A percentile compares a stretch with the other conserved stretches of the same genome.
These are phyloP conservation scores for Semibalanus balanoides DNA, from an alignment of 1,140 invertebrate genomes.

Conservation along the genomic window DNA sequence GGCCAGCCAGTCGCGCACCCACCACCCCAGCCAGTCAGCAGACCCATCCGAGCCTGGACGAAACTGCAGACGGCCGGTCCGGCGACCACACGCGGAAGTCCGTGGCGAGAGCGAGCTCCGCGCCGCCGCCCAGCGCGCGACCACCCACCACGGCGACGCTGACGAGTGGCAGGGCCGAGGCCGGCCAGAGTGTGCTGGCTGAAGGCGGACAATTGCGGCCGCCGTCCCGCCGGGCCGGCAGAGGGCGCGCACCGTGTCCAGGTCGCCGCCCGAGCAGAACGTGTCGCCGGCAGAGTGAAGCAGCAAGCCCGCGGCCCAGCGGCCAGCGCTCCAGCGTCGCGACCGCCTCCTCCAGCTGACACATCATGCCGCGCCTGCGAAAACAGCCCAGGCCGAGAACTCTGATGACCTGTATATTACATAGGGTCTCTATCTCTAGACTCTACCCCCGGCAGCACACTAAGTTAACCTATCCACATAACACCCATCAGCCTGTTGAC, in stretches of 20 bases:
- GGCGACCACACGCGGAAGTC: slow-evolving; percentile 39
- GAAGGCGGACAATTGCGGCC: slow-evolving; percentile 33
- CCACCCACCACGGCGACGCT: slow-evolving; percentile 40
- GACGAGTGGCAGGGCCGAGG: slow-evolving; percentile 35
- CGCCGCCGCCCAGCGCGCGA: slow-evolving; percentile 42
- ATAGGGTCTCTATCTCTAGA: too few species aligned
- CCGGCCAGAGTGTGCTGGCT: slow-evolving; percentile 37
- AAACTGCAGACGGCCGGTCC: slow-evolving; percentile 35
- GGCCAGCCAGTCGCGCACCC: slow-evolving; percentile 31
- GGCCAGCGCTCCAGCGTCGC: slow-evolving; percentile 34
- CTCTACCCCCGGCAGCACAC: too few species aligned
- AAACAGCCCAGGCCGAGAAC: too few species aligned
- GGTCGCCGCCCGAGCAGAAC: slow-evolving; percentile 46
- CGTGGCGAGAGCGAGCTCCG: slow-evolving; percentile 40
- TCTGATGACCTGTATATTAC: too few species aligned
- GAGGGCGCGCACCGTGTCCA: slow-evolving; percentile 34
- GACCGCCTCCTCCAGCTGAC: slow-evolving; percentile 35
- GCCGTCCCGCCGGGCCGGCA: slow-evolving; percentile 29
- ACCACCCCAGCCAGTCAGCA: slow-evolving; percentile 43
- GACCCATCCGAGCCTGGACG: slow-evolving; percentile 43
- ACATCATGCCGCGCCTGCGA: slow-evolving; percentile 48
- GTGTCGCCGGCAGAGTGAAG: slow-evolving; percentile 33
- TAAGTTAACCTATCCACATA: too few species aligned
- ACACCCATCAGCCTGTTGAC: too few species aligned
- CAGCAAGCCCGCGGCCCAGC: slow-evolving; percentile 40